Conservation (phyloP, 2,113 vertebrate species). For the human (Homo sapiens) region GRCh38 chr13:85654501-85655000, state of each 20-base stretch:
- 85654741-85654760: conserved; percentile 22
- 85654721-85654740: conserved; percentile 12
- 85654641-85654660: conserved; percentile 63
- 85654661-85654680: conserved; percentile 54
- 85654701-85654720: conserved; percentile 22
- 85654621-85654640: conserved; percentile 70
- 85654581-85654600: conserved; percentile 73
- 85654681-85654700: conserved; percentile 47
- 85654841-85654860: conserved; percentile 22
- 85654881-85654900: not conserved
- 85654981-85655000: not conserved
- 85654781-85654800: not conserved
- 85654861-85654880: not conserved
- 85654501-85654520: conserved; percentile 69
- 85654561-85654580: conserved; percentile 62
- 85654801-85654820: conserved; percentile 56
- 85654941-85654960: not conserved
- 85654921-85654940: not conserved
- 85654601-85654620: conserved; percentile 66
- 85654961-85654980: not conserved
- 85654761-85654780: conserved; percentile 40
- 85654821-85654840: conserved; percentile 1
- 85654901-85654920: not conserved
- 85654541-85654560: conserved; percentile 60
- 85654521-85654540: conserved; percentile 73